Evolutionary conservation across 2,113 vertebrate species (phyloP), one percentile per base, ranked within the genome.

Genomic region (Glaucidium brasilianum): DNA sequence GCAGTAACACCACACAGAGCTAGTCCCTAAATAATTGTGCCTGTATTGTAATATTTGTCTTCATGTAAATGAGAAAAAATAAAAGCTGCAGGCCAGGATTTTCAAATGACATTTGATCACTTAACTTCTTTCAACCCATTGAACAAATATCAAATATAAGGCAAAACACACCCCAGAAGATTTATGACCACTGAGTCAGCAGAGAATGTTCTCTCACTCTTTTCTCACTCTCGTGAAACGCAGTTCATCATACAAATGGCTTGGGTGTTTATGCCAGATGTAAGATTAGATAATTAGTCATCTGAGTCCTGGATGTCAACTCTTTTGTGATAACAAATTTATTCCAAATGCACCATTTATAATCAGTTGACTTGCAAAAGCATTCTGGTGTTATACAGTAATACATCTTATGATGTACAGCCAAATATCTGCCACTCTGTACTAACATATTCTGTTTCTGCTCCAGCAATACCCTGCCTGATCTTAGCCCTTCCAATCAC

Each of bases 231-330:
- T 18, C 2, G 52, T 60, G 95, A 73, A 62, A 69, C 1, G 73
- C 89, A 94, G 52, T 94, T 85, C 95, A 95, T 96, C 83, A 92
- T 58, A 85, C 83, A 94, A 96, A 95, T 95, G 95, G 91, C 86
- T 87, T 32, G 75, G 86, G 34, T 94, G 95, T 96, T 97, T 97
- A 97, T 94, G 96, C 97, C 96, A 97, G 97, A 97, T 96, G 88
- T 87, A 92, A 93, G 95, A 96, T 94, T 93, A 96, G 95, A 94
- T 96, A 96, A 97, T 96, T 95, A 96, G 83, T 96, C 96, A 96
- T 82, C 91, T 52, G 83, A 94, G 93, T 32, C 94, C 92, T 72
- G 92, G 35, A 45, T 94, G 96, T 97, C 96, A 97, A 92, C 80
- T 66, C 91, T 64, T 94, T 91, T 96, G 92, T 69, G 86, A 89